Evolutionary conservation across 2,797 vertebrate genomes (phyloP), one percentile per base, ranked within the genome.

Genomic region (Tokudaia tokunoshimensis): DNA sequence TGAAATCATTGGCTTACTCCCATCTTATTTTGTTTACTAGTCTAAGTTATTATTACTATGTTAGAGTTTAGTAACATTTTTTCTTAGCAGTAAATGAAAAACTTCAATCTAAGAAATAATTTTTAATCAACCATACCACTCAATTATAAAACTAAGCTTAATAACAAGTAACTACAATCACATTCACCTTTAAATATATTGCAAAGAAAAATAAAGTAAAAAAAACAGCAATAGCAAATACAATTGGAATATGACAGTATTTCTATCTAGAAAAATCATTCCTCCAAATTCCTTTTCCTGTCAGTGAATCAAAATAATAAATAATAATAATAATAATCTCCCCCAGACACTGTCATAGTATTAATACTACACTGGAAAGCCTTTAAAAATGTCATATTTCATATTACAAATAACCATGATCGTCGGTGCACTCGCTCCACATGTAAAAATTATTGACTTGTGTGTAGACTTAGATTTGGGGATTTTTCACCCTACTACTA

Each of bases 11-110:
- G 22, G 63, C 80, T 80, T 90, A 70, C 22, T 20, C 57, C 91
- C 84, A 76, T 57, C 44, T 92, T 96, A 88, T 37, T 93, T 93
- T 86, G 29, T 52, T 22, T 96, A 86, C 89, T 97, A 61, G 11
- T 93, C 67, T 65, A 96, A 94, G 72, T 89, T 96, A 94, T 95
- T 55, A 78, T 55, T 89, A 95, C 9, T 11, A 24, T 75, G 31
- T n/a, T 47, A 85, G 47, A 24, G 19, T 79, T 91, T n/a, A 91
- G 22, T 41, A 95, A 10, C 15, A 12, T 86, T 92, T 97, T 92
- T 94, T 2, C 6, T 65, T 81, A 93, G 92, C 26, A 37, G 44
- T 74, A 83, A 2, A 34, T 81, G 22, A 3, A 91, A 92, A 89
- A 20, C 2, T 89, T 76, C 65, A 93, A 93, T 92, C 19, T 63